phyloP scores from a whole-genome alignment of 2,113 vertebrate species.

The Callorhinus ursinus region DNA sequence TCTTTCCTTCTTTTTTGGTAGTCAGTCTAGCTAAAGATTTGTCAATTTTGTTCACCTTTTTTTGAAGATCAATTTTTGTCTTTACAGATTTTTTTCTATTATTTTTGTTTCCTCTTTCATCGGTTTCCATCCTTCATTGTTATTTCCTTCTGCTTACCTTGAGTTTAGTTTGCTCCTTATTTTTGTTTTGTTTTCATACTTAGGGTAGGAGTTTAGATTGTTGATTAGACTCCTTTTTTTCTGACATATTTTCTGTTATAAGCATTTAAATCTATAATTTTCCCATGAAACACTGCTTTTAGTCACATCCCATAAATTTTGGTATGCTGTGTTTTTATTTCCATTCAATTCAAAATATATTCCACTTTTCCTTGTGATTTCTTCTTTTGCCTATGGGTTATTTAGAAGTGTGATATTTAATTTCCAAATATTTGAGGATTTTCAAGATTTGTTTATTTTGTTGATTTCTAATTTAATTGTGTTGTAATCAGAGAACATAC shows the following conservation, averaged over 20 bases:
- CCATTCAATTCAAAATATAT: background rate
- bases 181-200: background rate
- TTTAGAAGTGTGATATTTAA: background rate
- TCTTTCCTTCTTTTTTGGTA: background rate
- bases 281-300: background rate
- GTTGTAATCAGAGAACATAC: background rate
- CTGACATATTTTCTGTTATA: background rate
- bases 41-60: constrained; percentile 19
- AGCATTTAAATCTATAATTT: background rate
- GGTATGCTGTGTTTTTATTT: background rate
- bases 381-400: background rate
- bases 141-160: background rate
- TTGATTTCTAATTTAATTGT: background rate
- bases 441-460: background rate
- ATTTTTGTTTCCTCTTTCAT: background rate
- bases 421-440: background rate
- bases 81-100: background rate
- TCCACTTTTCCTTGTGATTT: constrained; percentile 33
- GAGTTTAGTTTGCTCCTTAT: background rate
- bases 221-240: background rate
- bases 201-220: background rate
- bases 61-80: background rate
- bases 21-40: background rate
- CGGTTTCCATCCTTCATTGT: background rate
- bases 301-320: background rate